Evolutionary conservation across 2,113 vertebrate species (phyloP).

Genomic region (Tychaedon coryphoeus): DNA sequence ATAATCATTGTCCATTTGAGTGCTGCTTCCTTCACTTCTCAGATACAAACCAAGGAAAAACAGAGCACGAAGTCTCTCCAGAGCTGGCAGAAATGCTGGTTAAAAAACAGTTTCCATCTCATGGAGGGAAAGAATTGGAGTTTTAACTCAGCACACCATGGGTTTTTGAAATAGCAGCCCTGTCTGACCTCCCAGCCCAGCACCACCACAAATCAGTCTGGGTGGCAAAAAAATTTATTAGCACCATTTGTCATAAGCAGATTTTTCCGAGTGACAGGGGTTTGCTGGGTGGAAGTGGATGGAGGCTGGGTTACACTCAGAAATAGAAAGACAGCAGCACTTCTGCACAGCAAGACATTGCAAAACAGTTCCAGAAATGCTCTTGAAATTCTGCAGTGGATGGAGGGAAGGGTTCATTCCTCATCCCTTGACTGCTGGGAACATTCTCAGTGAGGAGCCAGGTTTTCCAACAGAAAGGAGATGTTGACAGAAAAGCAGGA

Average conservation of each 20-base stretch:
- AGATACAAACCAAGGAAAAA: not conserved
- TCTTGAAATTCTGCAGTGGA: not conserved
- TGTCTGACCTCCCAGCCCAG: not conserved
- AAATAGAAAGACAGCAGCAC: not conserved
- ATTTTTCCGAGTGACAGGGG: not conserved
- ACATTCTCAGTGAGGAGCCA: not conserved
- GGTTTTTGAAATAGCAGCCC: not conserved
- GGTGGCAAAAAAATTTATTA: not conserved
- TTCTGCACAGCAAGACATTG: not conserved
- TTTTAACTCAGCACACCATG: not conserved
- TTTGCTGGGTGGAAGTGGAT: not conserved
- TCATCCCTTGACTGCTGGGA: not conserved
- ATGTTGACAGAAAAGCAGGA: not conserved
- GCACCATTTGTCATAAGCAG: not conserved
- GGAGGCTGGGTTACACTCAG: not conserved
- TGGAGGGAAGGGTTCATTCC: not conserved
- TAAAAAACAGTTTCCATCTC: not conserved
- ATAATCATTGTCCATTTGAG: accelerated
- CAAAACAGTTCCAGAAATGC: not conserved
- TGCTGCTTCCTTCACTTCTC: not conserved
- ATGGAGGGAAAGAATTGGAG: not conserved
- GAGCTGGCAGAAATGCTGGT: too few relatives aligned
- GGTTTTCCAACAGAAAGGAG: not conserved
- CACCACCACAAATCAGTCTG: not conserved
- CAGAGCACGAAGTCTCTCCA: not conserved